These are phyloP conservation scores for Caenorhabditis briggsae DNA, from an alignment of 1,140 invertebrate genomes.

Conservation along the genomic window DNA sequence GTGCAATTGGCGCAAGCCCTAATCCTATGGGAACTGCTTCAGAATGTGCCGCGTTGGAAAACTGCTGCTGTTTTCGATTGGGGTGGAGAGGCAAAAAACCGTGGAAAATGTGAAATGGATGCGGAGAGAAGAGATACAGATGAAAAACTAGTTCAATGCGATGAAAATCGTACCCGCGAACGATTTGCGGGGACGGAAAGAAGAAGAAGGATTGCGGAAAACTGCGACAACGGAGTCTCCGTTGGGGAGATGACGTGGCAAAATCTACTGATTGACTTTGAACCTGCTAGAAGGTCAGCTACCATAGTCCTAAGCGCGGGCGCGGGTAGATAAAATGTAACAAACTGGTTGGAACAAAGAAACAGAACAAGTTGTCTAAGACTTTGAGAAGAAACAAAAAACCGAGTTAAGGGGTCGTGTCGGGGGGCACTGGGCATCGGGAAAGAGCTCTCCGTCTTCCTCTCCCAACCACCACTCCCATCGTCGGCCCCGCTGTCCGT, in stretches of 20 bases:
- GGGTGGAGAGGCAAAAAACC: neutral
- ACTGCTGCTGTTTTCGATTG: neutral
- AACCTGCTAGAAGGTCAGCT: neutral
- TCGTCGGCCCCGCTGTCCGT: neutral
- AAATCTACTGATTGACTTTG: neutral
- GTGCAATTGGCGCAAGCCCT: conserved; percentile 33
- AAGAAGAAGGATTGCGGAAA: conserved; percentile 38
- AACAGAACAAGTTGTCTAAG: neutral
- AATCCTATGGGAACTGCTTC: conserved; percentile 38
- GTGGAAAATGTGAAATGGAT: conserved; percentile 37
- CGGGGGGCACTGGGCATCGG: neutral
- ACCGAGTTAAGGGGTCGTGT: conserved; percentile 48
- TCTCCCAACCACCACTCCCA: neutral
- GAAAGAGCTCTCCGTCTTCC: neutral
- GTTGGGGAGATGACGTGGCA: conserved; percentile 39
- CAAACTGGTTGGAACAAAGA: too few relatives aligned
- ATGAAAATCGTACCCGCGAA: conserved; percentile 49
- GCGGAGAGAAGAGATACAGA: neutral
- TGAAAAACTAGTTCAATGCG: conserved; percentile 49
- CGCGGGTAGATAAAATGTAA: too few relatives aligned
- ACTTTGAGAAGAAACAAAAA: conserved; percentile 1
- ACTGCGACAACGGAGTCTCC: neutral
- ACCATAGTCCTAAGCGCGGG: neutral
- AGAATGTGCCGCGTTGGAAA: neutral
- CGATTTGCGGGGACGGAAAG: neutral